phyloP scores from a whole-genome alignment of 2,888 invertebrate species.

The Epinotia bilunana region DNA sequence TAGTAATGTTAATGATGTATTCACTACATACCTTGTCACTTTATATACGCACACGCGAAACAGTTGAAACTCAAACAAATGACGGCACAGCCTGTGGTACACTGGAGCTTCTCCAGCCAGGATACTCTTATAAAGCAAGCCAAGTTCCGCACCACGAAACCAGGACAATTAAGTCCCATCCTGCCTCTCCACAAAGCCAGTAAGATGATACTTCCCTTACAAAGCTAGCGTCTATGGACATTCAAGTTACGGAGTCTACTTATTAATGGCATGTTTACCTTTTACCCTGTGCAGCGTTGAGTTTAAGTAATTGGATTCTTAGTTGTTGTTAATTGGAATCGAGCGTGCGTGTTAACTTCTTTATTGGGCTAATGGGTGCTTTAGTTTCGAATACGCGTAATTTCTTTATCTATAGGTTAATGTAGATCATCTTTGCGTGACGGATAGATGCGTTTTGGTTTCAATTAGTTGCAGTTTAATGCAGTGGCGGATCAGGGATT shows the following conservation, averaged over 20 bases:
- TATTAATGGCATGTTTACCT: slow-evolving; percentile 35
- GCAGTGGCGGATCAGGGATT: no score
- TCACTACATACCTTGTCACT: background rate
- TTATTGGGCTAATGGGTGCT: slow-evolving; percentile 13
- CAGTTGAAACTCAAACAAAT: slow-evolving; percentile 7
- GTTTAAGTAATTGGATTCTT: slow-evolving; percentile 33
- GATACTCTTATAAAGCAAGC: slow-evolving; percentile 74
- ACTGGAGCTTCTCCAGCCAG: slow-evolving; percentile 69
- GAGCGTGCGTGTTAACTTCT: slow-evolving; percentile 29
- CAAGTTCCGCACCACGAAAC: slow-evolving; percentile 72
- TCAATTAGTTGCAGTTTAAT: no score
- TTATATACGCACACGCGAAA: slow-evolving; percentile 26
- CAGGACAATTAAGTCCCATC: slow-evolving; percentile 76
- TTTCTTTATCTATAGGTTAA: background rate
- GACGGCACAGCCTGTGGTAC: slow-evolving; percentile 54
- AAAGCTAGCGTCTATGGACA: slow-evolving; percentile 71
- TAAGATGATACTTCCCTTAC: slow-evolving; percentile 82
- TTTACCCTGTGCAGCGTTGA: slow-evolving; percentile 25
- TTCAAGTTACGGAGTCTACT: slow-evolving; percentile 56
- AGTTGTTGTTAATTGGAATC: slow-evolving; percentile 37
- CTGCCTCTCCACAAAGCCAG: slow-evolving; percentile 75
- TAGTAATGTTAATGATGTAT: background rate
- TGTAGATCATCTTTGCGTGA: no score
- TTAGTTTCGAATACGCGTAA: background rate
- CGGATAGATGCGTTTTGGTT: no score